phyloP scores from a whole-genome alignment of 2,113 vertebrate species.

The Setophaga petechia region DNA sequence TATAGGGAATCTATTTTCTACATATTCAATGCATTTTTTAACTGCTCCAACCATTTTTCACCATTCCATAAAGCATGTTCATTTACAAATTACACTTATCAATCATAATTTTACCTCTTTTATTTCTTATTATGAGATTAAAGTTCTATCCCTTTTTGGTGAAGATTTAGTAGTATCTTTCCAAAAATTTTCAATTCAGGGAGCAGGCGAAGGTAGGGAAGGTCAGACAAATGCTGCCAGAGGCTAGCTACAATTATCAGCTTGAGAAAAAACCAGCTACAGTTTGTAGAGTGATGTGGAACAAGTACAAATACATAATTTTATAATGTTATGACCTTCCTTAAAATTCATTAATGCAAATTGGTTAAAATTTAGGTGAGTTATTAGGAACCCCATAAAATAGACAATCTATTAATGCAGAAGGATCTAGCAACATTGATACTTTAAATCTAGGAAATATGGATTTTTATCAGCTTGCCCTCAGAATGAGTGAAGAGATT shows the following conservation, averaged over 20 bases:
- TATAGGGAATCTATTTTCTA: neutral
- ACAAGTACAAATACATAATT: neutral
- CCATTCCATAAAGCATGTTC: neutral
- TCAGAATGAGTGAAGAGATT: neutral
- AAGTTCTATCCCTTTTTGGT: neutral
- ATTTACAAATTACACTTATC: slow-evolving; percentile 24
- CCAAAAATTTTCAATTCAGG: neutral
- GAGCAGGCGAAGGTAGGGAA: neutral
- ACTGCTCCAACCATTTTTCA: neutral
- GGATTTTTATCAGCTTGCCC: neutral
- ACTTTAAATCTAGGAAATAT: neutral
- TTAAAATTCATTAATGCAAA: neutral
- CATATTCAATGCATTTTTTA: neutral
- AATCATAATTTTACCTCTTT: neutral
- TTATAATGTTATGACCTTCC: neutral
- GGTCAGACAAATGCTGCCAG: neutral
- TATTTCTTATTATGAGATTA: neutral
- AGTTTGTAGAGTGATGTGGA: neutral
- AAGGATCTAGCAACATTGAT: neutral
- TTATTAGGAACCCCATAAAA: neutral
- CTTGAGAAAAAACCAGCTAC: neutral
- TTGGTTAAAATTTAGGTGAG: neutral
- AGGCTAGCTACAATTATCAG: neutral
- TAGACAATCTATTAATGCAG: neutral
- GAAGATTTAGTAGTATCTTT: neutral